A percentile compares a stretch with the other conserved stretches of the same genome.
These are phyloP conservation scores for Pheosia gnoma DNA, from an alignment of 2,888 invertebrate genomes.

Conservation along the genomic window DNA sequence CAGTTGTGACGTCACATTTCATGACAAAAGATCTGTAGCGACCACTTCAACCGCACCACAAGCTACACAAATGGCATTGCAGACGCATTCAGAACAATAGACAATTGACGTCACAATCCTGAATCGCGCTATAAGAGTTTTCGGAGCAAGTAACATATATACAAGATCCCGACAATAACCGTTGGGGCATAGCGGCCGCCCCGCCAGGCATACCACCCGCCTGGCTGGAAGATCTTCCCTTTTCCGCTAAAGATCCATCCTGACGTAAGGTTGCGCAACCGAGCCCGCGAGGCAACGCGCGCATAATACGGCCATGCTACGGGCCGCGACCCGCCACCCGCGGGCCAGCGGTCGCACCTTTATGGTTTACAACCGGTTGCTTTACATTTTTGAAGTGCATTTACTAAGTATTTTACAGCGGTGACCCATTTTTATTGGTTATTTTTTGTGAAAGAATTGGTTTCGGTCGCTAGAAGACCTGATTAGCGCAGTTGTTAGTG, in stretches of 20 bases:
- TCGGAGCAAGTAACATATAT: too few species aligned
- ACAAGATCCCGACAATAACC: too few species aligned
- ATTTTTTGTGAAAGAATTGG: background rate
- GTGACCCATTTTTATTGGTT: background rate
- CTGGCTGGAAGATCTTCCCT: too few species aligned
- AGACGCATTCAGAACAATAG: too few species aligned
- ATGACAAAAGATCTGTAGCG: background rate
- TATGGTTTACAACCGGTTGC: constrained; percentile 1
- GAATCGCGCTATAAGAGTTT: too few species aligned
- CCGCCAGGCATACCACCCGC: too few species aligned
- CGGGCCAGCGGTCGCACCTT: background rate
- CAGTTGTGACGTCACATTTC: background rate
- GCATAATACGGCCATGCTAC: background rate
- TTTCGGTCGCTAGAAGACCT: background rate
- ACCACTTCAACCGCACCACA: too few species aligned
- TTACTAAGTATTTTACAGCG: background rate
- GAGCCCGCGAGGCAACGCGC: background rate
- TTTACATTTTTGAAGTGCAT: constrained; percentile 1
- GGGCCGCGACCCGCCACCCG: constrained; percentile 1
- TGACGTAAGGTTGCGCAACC: constrained; percentile 1
- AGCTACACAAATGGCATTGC: too few species aligned
- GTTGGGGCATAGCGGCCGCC: too few species aligned
- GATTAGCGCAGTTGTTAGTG: too few species aligned
- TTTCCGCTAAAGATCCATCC: too few species aligned
- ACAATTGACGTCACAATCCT: too few species aligned